Percentiles rank a stretch among this genome's conserved stretches.
Conservation (phyloP, 2,113 vertebrate genomes). For the Aleadryas rufinucha region DNA sequence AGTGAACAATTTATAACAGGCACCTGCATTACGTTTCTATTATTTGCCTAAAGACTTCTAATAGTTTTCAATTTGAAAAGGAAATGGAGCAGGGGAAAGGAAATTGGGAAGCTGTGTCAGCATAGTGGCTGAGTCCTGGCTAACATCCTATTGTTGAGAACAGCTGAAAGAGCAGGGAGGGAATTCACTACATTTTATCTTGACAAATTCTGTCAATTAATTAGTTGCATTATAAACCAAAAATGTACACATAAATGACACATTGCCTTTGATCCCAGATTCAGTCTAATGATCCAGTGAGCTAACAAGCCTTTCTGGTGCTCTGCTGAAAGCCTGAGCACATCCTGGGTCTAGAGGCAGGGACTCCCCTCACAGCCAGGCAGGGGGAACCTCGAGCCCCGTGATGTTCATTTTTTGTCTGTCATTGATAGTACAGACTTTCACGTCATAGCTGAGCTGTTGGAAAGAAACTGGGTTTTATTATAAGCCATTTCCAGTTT, state of each 20-base stretch:
- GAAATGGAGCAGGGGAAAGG: conserved; percentile 64
- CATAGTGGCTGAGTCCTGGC: not conserved
- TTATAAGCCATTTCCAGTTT: not conserved
- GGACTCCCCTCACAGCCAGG: not conserved
- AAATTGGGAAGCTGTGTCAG: conserved; percentile 42
- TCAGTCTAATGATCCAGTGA: not conserved
- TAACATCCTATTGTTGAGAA: not conserved
- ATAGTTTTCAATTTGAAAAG: conserved; percentile 66
- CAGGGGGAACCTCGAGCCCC: fast-evolving
- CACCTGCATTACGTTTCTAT: conserved; percentile 49
- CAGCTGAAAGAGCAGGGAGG: not conserved
- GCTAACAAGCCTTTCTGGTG: not conserved
- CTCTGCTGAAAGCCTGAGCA: not conserved
- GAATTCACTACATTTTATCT: not conserved
- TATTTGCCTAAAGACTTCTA: conserved; percentile 62
- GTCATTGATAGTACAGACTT: not conserved
- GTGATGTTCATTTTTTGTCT: not conserved
- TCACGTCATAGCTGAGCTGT: fast-evolving
- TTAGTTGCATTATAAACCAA: not conserved
- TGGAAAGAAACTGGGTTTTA: not conserved
- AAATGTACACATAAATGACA: not conserved
- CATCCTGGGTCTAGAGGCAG: not conserved
- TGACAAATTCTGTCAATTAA: not conserved
- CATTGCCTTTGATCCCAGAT: not conserved
- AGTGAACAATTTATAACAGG: conserved; percentile 28